Conservation (phyloP, 2,113 vertebrate species). For the rat (Rattus norvegicus) region DNA sequence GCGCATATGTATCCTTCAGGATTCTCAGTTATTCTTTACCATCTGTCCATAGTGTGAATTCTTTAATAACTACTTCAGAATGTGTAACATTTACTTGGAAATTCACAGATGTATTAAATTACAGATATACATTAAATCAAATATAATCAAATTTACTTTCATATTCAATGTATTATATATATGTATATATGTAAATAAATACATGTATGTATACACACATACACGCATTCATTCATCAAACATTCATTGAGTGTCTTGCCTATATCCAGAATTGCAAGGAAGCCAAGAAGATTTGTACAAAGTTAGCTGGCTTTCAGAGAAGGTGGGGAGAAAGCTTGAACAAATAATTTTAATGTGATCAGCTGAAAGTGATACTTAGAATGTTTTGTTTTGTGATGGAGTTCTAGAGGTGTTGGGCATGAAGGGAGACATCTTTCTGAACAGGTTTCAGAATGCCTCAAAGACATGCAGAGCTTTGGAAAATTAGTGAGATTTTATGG, state of each 20-base stretch:
- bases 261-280: conserved; percentile 74
- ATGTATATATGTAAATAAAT: conserved; percentile 83
- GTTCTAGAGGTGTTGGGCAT: conserved; percentile 26
- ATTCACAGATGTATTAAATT: conserved; percentile 82
- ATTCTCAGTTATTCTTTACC: conserved; percentile 83
- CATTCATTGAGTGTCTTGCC: conserved; percentile 77
- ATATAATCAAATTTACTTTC: conserved; percentile 81
- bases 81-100: conserved; percentile 80
- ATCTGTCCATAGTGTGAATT: conserved; percentile 82
- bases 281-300: conserved; percentile 72
- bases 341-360: conserved; percentile 74
- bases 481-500: conserved; percentile 6
- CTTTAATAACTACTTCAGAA: conserved; percentile 82
- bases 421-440: conserved; percentile 16
- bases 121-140: conserved; percentile 81
- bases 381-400: conserved; percentile 26
- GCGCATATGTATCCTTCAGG: conserved; percentile 81
- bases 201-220: conserved; percentile 81
- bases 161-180: conserved; percentile 79
- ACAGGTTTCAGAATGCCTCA: background rate
- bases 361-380: conserved; percentile 63
- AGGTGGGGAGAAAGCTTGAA: conserved; percentile 61
- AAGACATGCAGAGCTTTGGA: background rate
- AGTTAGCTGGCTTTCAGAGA: conserved; percentile 67
- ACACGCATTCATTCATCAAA: conserved; percentile 80